These are phyloP conservation scores for Perdita meconis DNA, from an alignment of 2,888 invertebrate genomes.

Conservation along the genomic window DNA sequence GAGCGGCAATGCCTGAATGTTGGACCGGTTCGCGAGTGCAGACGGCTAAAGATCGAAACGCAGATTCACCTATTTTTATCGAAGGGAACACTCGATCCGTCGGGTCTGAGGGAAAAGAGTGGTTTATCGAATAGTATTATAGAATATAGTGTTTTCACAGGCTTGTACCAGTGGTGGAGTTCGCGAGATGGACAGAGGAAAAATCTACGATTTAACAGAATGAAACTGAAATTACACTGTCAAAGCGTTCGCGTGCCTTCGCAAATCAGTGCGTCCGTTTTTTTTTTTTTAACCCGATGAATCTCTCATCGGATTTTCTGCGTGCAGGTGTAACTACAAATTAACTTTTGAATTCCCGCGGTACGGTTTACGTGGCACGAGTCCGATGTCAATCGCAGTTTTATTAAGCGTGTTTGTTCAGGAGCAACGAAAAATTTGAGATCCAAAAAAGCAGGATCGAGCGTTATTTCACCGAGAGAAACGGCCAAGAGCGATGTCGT, in stretches of 20 bases:
- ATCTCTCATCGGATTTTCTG: neutral
- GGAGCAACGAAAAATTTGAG: no score
- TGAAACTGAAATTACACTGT: constrained; percentile 32
- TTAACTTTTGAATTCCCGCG: neutral
- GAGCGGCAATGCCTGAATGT: constrained; percentile 10
- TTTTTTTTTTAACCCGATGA: neutral
- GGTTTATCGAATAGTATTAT: no score
- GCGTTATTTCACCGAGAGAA: neutral
- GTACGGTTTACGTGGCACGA: neutral
- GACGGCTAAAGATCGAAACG: constrained; percentile 2
- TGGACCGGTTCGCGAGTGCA: constrained; percentile 38
- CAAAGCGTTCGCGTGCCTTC: constrained; percentile 24
- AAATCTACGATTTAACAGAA: constrained; percentile 22
- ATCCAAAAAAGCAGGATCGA: no score
- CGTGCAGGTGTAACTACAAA: neutral
- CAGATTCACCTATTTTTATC: no score
- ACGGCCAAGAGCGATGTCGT: neutral
- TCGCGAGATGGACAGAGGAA: neutral
- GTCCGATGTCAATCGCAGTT: neutral
- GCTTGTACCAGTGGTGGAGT: no score
- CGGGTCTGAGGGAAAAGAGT: no score
- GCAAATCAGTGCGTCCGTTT: constrained; percentile 2
- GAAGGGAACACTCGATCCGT: no score
- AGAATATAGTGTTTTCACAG: no score
- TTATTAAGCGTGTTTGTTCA: no score